These are phyloP conservation scores for Malurus leucopterus DNA, from an alignment of 2,797 vertebrate genomes.

Conservation along the genomic window DNA sequence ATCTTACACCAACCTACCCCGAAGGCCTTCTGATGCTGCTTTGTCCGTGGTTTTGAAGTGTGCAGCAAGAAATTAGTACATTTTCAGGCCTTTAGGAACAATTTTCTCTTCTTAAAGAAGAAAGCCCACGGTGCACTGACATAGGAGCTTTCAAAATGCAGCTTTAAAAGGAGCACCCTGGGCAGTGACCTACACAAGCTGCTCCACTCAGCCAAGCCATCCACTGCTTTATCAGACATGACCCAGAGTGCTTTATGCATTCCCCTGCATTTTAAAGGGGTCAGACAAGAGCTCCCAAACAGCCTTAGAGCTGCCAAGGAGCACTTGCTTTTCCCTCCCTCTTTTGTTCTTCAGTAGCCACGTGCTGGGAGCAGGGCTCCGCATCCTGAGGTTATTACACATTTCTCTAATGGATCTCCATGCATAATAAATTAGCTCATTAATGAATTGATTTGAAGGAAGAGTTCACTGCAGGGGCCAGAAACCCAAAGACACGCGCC, in stretches of 20 bases:
- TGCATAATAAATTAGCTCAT: conserved; percentile 46
- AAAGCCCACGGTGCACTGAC: not conserved
- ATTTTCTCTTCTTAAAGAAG: not conserved
- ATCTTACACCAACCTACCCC: not conserved
- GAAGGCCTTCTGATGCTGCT: not conserved
- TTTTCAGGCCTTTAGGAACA: not conserved
- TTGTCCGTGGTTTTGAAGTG: not conserved
- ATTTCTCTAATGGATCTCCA: conserved; percentile 4
- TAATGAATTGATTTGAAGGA: conserved; percentile 26
- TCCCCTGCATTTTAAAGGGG: not conserved
- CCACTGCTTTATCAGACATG: not conserved
- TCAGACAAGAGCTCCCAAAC: not conserved
- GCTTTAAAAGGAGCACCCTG: not conserved
- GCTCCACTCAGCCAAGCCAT: not conserved
- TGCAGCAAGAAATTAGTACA: not conserved
- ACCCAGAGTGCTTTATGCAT: not conserved
- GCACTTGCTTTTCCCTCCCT: not conserved
- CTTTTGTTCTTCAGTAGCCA: not conserved
- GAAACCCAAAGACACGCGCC: not conserved
- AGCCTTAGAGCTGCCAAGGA: not conserved
- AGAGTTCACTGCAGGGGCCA: conserved; percentile 9
- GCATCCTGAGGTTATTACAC: conserved; percentile 12
- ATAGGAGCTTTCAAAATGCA: not conserved
- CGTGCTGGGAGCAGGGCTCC: not conserved
- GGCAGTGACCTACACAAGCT: not conserved